Conservation (phyloP, 2,113 vertebrate genomes). For the Ochotona princeps region DNA sequence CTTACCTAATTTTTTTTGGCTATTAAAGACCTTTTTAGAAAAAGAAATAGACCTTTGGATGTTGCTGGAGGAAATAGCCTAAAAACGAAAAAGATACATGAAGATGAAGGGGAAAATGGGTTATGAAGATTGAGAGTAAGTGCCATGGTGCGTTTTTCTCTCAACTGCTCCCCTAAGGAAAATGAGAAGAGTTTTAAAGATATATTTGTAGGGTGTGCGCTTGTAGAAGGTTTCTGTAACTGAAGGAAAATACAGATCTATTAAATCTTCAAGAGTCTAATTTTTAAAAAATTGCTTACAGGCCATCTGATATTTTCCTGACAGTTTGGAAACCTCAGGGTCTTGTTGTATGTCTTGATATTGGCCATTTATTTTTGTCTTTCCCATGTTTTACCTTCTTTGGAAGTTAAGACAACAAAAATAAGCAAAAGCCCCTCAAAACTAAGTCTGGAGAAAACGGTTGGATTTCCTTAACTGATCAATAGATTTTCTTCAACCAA, state of each 20-base stretch:
- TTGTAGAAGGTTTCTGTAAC: neutral
- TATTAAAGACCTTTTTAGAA: neutral
- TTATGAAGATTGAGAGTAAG: neutral
- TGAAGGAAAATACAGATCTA: neutral
- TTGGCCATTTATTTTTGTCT: neutral
- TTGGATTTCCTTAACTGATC: neutral
- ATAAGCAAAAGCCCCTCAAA: neutral
- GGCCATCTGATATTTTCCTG: neutral
- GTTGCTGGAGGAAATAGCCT: neutral
- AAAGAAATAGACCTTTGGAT: neutral
- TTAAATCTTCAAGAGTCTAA: neutral
- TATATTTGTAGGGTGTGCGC: neutral
- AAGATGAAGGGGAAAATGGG: neutral
- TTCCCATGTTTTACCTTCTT: neutral
- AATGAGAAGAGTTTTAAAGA: neutral
- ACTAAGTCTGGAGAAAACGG: neutral
- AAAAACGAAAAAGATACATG: neutral
- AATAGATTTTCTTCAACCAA: neutral
- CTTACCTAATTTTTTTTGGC: conserved; percentile 13
- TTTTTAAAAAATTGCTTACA: conserved; percentile 14
- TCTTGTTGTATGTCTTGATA: neutral
- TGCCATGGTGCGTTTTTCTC: neutral
- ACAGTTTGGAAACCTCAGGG: neutral
- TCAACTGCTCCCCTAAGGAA: neutral
- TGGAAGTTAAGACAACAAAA: neutral